Evolutionary conservation across 2,113 vertebrate species (phyloP).

Genomic region (Tetrao urogallus): DNA sequence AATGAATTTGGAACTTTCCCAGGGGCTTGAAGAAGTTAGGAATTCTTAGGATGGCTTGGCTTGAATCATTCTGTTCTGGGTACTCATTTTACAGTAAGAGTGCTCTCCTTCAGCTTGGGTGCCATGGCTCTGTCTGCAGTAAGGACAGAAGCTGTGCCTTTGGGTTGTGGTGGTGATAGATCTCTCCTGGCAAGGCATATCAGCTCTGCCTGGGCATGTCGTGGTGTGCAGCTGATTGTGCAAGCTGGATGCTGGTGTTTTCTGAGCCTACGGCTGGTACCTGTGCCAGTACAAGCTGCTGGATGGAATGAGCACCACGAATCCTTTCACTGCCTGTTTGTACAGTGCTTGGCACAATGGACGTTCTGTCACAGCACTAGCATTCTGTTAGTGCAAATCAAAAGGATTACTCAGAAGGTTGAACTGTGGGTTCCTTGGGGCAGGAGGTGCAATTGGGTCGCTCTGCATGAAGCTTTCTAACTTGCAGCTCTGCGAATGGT

Average conservation of each 20-base stretch:
- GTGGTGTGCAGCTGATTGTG: neutral
- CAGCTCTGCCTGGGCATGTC: neutral
- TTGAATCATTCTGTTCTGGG: neutral
- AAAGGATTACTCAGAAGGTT: neutral
- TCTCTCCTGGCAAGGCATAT: neutral
- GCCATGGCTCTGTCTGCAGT: neutral
- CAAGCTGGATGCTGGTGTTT: neutral
- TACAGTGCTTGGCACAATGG: neutral
- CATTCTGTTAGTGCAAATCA: neutral
- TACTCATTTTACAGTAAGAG: neutral
- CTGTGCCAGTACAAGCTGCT: neutral
- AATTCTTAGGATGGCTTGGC: neutral
- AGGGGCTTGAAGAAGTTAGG: neutral
- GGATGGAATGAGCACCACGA: neutral
- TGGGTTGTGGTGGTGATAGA: neutral
- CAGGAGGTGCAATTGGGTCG: neutral
- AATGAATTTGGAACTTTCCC: neutral
- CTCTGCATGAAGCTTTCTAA: neutral
- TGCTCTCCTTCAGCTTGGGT: neutral
- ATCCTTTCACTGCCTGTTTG: neutral
- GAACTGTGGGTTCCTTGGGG: neutral
- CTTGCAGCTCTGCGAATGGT: neutral
- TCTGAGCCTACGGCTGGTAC: neutral
- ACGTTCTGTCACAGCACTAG: neutral
- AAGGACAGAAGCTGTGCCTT: neutral